These are phyloP conservation scores for Ptychobarbus kaznakovi DNA, from an alignment of 2,797 vertebrate species.

Conservation along the genomic window DNA sequence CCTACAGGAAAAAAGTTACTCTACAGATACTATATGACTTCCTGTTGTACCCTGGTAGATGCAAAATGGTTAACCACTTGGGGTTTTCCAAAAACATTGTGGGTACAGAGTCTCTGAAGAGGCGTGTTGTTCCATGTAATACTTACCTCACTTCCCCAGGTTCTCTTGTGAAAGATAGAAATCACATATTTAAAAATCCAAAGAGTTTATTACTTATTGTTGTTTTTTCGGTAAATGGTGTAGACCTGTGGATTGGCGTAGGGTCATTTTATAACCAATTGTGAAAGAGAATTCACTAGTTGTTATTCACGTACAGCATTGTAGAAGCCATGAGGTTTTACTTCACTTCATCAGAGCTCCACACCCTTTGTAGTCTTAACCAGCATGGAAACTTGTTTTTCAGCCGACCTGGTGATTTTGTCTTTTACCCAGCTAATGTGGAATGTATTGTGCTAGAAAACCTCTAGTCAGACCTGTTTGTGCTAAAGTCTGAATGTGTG, in stretches of 20 bases:
- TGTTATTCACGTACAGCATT: neutral
- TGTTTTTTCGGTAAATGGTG: conserved; percentile 21
- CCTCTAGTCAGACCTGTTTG: conserved; percentile 50
- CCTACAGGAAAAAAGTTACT: neutral
- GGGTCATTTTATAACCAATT: conserved; percentile 9
- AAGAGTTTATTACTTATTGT: conserved; percentile 15
- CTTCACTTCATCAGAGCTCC: neutral
- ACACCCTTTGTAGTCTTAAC: conserved; percentile 18
- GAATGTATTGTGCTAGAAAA: conserved; percentile 58
- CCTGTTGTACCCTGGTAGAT: neutral
- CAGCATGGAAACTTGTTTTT: conserved; percentile 52
- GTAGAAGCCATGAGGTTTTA: conserved; percentile 9
- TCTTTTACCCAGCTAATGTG: conserved; percentile 13
- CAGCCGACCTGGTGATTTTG: conserved; percentile 28
- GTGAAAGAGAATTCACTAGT: neutral
- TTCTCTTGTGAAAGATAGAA: neutral
- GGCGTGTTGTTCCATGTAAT: neutral
- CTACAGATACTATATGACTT: neutral
- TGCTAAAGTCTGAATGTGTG: conserved; percentile 32
- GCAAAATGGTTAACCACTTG: neutral
- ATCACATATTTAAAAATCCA: conserved; percentile 3
- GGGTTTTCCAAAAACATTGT: neutral
- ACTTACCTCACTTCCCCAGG: conserved; percentile 1
- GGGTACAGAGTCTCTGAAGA: neutral
- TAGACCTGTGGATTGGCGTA: neutral